Conservation (phyloP, 2,113 vertebrate species). For the Argyrosomus japonicus region DNA sequence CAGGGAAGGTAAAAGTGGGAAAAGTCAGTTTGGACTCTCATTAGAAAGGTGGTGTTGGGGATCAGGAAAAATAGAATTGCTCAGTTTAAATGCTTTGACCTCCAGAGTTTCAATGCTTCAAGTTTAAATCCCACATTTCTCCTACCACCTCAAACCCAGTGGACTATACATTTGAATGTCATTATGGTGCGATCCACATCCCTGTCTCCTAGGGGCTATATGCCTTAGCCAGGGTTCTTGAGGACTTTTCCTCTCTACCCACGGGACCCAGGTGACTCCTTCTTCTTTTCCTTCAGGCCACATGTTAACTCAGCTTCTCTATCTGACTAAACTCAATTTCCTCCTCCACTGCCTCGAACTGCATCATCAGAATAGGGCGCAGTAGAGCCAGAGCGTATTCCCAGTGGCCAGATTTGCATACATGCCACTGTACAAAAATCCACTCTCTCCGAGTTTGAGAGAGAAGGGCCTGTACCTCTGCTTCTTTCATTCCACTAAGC, state of each 20-base stretch:
- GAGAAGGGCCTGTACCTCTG: constrained; percentile 35
- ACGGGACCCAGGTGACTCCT: constrained; percentile 72
- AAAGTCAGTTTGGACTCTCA: constrained; percentile 54
- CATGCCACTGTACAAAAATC: constrained; percentile 75
- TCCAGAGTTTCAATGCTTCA: constrained; percentile 47
- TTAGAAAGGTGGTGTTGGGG: constrained; percentile 50
- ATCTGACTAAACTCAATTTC: constrained; percentile 83
- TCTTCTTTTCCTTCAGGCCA: constrained; percentile 75
- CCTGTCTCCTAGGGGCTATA: constrained; percentile 49
- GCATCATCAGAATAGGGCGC: constrained; percentile 79
- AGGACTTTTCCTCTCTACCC: constrained; percentile 65
- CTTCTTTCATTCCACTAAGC: constrained; percentile 56
- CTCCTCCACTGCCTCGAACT: constrained; percentile 80
- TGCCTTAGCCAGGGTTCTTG: constrained; percentile 61
- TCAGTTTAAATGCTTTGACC: constrained; percentile 58
- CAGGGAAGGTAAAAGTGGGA: constrained; percentile 60
- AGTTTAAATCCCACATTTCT: constrained; percentile 55
- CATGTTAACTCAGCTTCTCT: constrained; percentile 80
- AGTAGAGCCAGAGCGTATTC: constrained; percentile 70
- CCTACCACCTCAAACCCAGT: constrained; percentile 47
- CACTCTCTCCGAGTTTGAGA: constrained; percentile 60
- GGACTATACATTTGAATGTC: constrained; percentile 67
- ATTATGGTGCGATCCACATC: constrained; percentile 68
- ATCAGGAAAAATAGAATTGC: constrained; percentile 50
- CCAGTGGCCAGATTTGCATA: constrained; percentile 83